Evolutionary conservation across 2,888 invertebrate genomes (phyloP).

Genomic region (Perdita meconis): DNA sequence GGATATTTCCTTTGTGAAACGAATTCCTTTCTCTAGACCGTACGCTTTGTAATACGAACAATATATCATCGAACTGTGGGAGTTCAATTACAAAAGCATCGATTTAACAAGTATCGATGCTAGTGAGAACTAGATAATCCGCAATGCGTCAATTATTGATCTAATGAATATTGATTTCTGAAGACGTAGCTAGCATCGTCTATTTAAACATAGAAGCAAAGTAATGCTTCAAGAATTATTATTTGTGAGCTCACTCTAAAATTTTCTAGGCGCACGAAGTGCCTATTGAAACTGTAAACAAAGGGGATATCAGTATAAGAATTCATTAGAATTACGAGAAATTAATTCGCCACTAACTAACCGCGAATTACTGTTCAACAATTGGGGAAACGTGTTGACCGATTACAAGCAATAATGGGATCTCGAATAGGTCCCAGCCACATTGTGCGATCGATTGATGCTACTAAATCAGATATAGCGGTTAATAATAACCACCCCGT

Average conservation of each 20-base stretch:
- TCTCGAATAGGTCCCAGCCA: conserved; percentile 4
- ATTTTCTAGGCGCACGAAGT: too few relatives aligned
- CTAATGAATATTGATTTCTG: conserved; percentile 9
- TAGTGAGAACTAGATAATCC: not conserved
- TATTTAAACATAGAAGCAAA: not conserved
- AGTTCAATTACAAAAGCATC: not conserved
- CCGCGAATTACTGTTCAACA: not conserved
- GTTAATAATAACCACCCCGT: not conserved
- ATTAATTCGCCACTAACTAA: conserved; percentile 16
- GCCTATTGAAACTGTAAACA: too few relatives aligned
- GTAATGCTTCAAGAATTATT: too few relatives aligned
- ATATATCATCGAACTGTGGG: not conserved
- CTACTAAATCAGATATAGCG: not conserved
- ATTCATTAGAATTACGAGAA: not conserved
- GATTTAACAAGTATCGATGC: not conserved
- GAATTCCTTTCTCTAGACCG: not conserved
- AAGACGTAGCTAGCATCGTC: not conserved
- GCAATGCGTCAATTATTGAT: conserved; percentile 14
- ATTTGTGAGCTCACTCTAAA: too few relatives aligned
- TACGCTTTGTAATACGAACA: not conserved
- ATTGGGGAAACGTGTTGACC: not conserved
- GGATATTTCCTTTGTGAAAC: not conserved
- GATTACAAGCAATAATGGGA: conserved; percentile 15
- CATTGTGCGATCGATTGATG: conserved; percentile 7
- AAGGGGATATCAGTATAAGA: not conserved